A percentile compares a stretch with the other conserved stretches of the same genome.
Conservation (phyloP, 1,140 invertebrate genomes). For the Tyrophagus putrescentiae region DNA sequence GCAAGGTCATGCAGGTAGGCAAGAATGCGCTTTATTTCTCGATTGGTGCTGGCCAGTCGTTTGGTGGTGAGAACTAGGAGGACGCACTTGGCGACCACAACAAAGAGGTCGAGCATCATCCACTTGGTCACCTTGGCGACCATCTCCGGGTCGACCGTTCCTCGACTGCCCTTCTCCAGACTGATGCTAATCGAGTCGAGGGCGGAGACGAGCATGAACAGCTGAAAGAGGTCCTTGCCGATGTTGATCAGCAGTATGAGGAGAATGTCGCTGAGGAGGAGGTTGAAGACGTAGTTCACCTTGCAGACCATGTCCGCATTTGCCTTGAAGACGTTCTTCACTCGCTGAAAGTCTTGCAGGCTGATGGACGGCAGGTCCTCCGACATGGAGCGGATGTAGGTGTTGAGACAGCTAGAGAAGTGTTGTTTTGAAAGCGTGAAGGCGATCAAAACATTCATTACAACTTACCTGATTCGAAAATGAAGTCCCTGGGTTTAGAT, state of each 20-base stretch:
- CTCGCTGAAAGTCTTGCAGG: background rate
- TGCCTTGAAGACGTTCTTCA: background rate
- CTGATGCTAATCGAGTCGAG: background rate
- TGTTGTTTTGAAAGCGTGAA: no score
- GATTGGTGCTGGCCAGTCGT: background rate
- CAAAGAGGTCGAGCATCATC: background rate
- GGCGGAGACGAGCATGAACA: background rate
- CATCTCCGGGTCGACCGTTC: background rate
- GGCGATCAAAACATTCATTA: no score
- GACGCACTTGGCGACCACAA: background rate
- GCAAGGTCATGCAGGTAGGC: background rate
- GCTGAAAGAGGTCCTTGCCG: background rate
- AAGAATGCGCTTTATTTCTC: background rate
- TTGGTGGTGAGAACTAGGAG: background rate
- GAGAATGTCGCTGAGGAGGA: background rate
- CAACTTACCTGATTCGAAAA: background rate
- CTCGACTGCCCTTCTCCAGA: background rate
- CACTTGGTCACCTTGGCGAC: background rate
- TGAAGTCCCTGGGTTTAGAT: background rate
- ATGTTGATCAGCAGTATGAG: constrained; percentile 4
- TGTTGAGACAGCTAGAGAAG: background rate
- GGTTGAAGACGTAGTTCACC: background rate
- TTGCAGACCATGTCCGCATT: background rate
- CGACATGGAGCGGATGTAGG: background rate
- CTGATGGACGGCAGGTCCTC: background rate